Evolutionary conservation across 2,888 invertebrate species (phyloP), one percentile per base, ranked within the genome.

Genomic region (Synanthedon myopaeformis): DNA sequence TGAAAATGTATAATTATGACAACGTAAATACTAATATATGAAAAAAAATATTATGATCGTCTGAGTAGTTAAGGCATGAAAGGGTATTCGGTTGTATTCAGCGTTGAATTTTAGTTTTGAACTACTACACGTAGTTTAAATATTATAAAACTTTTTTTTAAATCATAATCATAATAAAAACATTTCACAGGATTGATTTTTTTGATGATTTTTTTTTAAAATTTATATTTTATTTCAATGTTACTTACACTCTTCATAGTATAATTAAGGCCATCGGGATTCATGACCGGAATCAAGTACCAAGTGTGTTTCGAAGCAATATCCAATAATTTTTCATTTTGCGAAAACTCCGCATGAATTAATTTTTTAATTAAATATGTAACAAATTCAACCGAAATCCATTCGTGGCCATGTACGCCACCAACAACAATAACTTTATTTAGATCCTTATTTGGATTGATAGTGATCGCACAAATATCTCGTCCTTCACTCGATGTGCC

Each of bases 331-430:
- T 67, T 66, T 0, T 59, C 49, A 42, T 88, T 68, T 0, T 70
- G 59, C 5, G 86, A 86, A 19, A 77, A 78, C 1, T 72, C 60
- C 1, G 62, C 60, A 12, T 58, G 35, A 10, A 91, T 58, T 4
- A 93, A 66, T 58, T 90, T 78, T 58, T 90, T 77, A 11, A 89
- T 61, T 3, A 92, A 74, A 62, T 89, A 92, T 0, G 90, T 89
- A 0, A 90, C 89, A 5, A 90, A 89, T 1, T 92, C 91, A 0
- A 90, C 82, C 0, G 90, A 75, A 12, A 92, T 89, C 92, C 92
- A 95, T 76, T 96, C 95, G 51, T 94, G 88, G 0, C 93, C 93
- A 68, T 94, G 93, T 51, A 93, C 90, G 3, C 89, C 89, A 41
- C 79, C 89, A 68, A 92, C 92, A 3, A 92, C 67, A 41, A 92